Base-by-base conservation (phyloP, 2,797 vertebrate genomes). In the Hippoglossus hippoglossus region DNA sequence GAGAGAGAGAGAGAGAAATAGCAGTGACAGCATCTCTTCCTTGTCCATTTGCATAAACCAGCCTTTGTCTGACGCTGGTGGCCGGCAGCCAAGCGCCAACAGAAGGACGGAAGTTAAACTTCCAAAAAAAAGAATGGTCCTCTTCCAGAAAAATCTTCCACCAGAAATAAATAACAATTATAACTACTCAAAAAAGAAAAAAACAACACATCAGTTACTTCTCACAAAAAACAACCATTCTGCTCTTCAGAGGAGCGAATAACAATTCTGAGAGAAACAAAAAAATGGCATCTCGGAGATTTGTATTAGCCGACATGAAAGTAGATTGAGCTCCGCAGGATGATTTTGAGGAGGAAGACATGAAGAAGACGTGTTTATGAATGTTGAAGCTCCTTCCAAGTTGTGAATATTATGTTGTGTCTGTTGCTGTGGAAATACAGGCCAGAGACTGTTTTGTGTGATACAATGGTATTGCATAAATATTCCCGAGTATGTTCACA, bases 71-170 rank as follows among this genome's bases (percentile, higher is more conserved):
- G 92, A 91, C 91, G 90, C 91, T 82, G 81, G 90, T 95, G 94
- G 94, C 93, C 84, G 74, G 81, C 92, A 90, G 94, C 94, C 94
- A 94, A 94, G 80, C 88, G 36, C 83, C 92, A 94, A 94, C 94
- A 95, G 94, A 95, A 94, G 95, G 94, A 85, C 85, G 92, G 91
- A 95, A 94, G 94, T 96, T 94, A 93, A 92, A 95, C 93, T 95
- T 79, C 82, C 80, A 81, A 94, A 93, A 91, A 62, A 89, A 41
- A 16, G 25, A 91, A 92, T 93, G 91, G 89, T 93, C 92, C 68
- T 77, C 85, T 89, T 94, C 93, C 92, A 94, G 85, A 91, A 94
- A 91, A 91, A 88, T 77, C 84, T 80, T 84, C 75, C 72, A 81
- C 75, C 82, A 86, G 88, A 90, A 92, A 90, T 93, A 93, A 92